Evolutionary conservation across 1,140 invertebrate genomes (phyloP), one percentile per base, ranked within the genome.

Genomic region (Ptiloglossa arizonensis): DNA sequence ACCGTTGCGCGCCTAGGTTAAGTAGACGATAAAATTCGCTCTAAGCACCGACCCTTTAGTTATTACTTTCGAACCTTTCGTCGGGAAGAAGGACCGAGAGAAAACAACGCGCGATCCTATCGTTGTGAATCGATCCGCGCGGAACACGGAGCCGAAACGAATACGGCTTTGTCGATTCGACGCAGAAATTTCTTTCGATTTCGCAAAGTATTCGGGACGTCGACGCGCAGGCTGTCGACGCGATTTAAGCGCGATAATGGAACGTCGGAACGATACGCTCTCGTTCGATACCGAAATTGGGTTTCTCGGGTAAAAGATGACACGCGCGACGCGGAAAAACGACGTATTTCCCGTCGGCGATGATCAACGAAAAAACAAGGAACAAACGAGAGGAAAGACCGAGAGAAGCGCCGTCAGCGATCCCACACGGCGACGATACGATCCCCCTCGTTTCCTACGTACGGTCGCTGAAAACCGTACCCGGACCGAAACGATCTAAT

Each of bases 401-500:
- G 72, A 48, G 38, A 11, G 70, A 77, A 24, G 41, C 27, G 60
- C 35, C 57, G 35, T 80, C 50, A 50, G 64, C 46, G 29, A 81
- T 82, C 74, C 80, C 74, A 73, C 73, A 52, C 67, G 54, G 59
- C 63, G 57, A 80, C 74, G 79, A 77, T 77, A 57, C 54, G 41
- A 70, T 71, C 74, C 80, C 56, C 22, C 69, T 50, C 75, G 67
- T 72, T 83, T 83, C 82, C 81, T 63, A 76, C 76, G 76, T 80
- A 62, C 50, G 48, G 13, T 83, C 81, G 76, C 15, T 73, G 80
- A 82, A 74, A 64, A 72, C 22, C n/a, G 35, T 69, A 83, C 81
- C 67, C 35, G 50, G 52, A 52, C 48, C 67, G 66, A 68, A 84
- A 80, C 82, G 83, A 84, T 85, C 78, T 29, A 80, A 81, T 83